Evolutionary conservation across 2,888 invertebrate species (phyloP).

Genomic region (Aporophyla lueneburgensis): DNA sequence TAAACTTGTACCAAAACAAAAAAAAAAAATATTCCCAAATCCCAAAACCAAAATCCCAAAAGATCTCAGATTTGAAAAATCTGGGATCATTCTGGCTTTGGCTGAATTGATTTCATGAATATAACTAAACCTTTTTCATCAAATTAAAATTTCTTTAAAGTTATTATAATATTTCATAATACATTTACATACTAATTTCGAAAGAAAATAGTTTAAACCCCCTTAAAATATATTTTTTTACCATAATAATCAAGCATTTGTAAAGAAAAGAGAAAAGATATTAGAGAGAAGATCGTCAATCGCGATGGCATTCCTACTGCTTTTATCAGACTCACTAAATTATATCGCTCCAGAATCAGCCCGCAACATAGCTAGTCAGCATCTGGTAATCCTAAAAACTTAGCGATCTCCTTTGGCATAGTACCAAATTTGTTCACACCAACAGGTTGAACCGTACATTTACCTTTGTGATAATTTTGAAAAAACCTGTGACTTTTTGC

Average conservation of each 20-base stretch:
- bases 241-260: too few species aligned
- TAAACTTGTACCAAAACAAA: not conserved
- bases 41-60: too few species aligned
- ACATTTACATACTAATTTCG: too few species aligned
- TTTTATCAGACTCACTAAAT: not conserved
- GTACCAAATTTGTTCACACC: constrained; percentile 22
- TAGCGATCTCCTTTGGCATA: constrained; percentile 38
- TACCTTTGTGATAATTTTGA: constrained; percentile 29
- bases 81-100: not conserved
- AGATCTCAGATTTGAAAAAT: too few species aligned
- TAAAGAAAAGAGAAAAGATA: too few species aligned
- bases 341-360: not conserved
- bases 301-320: too few species aligned
- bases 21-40: too few species aligned
- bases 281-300: too few species aligned
- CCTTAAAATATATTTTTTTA: too few species aligned
- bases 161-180: too few species aligned
- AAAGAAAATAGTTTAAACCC: too few species aligned
- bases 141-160: too few species aligned
- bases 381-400: constrained; percentile 24
- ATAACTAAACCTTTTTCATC: not conserved
- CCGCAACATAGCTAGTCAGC: constrained; percentile 11
- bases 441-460: constrained; percentile 25
- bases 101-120: not conserved
- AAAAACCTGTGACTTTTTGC: constrained; percentile 9